Percentiles rank a stretch among this genome's conserved stretches.
These are phyloP conservation scores for Hemiprocne comata DNA, from an alignment of 2,113 vertebrate genomes.

Conservation along the genomic window DNA sequence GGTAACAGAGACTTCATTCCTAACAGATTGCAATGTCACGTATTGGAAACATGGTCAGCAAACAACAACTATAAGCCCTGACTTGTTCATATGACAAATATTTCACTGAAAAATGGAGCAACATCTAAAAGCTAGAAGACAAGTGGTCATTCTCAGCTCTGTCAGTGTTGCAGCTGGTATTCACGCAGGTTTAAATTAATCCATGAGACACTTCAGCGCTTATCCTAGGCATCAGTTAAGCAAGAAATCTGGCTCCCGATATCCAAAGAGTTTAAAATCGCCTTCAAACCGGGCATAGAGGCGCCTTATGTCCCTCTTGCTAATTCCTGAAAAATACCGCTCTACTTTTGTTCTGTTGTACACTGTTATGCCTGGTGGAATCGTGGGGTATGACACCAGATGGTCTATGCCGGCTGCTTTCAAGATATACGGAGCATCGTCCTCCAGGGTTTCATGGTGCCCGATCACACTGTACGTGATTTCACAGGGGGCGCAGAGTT, in stretches of 20 bases:
- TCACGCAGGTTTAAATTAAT: neutral
- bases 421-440: slow-evolving; percentile 89
- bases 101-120: slow-evolving; percentile 55
- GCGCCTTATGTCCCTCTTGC: slow-evolving; percentile 88
- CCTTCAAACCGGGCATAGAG: slow-evolving; percentile 90
- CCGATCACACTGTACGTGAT: slow-evolving; percentile 89
- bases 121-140: slow-evolving; percentile 39
- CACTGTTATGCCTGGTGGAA: slow-evolving; percentile 91
- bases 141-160: slow-evolving; percentile 18
- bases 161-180: slow-evolving; percentile 7
- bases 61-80: slow-evolving; percentile 31
- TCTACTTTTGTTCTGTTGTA: slow-evolving; percentile 96
- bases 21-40: neutral
- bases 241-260: slow-evolving; percentile 89
- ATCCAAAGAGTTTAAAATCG: slow-evolving; percentile 94
- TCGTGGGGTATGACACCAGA: slow-evolving; percentile 90
- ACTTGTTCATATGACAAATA: slow-evolving; percentile 24
- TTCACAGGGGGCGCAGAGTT: slow-evolving; percentile 95
- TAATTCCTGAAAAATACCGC: slow-evolving; percentile 89
- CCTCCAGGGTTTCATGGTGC: slow-evolving; percentile 95
- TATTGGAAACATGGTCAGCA: slow-evolving; percentile 40
- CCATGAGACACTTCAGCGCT: slow-evolving; percentile 1
- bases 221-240: slow-evolving; percentile 75
- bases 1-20: neutral
- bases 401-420: slow-evolving; percentile 86